A percentile compares a stretch with the other conserved stretches of the same genome.
phyloP scores from a whole-genome alignment of 2,113 vertebrate species.

The Eulemur macaco region DNA sequence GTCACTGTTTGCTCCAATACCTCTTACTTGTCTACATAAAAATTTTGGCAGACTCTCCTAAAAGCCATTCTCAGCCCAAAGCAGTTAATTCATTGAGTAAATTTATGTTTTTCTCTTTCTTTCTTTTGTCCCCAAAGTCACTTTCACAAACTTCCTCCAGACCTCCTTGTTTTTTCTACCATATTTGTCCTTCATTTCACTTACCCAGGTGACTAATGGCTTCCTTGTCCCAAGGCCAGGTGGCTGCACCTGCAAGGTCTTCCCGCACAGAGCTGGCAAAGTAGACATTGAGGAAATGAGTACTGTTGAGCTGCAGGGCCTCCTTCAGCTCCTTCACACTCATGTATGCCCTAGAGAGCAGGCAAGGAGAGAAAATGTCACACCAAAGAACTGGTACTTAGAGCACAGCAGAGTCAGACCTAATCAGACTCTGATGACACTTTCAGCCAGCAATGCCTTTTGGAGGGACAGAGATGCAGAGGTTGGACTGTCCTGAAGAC shows the following conservation, averaged over 20 bases:
- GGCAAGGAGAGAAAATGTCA: neutral
- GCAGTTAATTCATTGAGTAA: neutral
- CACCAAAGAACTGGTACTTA: too few relatives aligned
- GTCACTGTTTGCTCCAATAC: neutral
- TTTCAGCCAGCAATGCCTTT: neutral
- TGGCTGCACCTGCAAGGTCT: slow-evolving; percentile 95
- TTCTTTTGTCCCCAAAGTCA: neutral
- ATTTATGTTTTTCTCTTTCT: neutral
- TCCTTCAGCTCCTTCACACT: slow-evolving; percentile 98
- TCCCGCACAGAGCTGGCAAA: slow-evolving; percentile 95
- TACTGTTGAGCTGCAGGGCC: slow-evolving; percentile 90
- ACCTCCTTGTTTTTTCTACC: neutral
- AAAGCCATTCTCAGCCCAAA: neutral
- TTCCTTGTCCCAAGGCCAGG: slow-evolving; percentile 99
- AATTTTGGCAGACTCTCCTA: neutral
- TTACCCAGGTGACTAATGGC: slow-evolving; percentile 92
- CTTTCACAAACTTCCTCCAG: neutral
- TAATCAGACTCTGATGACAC: neutral
- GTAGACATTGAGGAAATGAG: slow-evolving; percentile 95
- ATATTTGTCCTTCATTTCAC: slow-evolving; percentile 19
- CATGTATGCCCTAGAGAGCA: slow-evolving; percentile 91
- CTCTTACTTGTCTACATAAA: neutral
- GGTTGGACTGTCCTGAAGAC: neutral
- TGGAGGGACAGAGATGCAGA: neutral
- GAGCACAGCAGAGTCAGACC: neutral